Evolutionary conservation across 2,888 invertebrate species (phyloP).

Genomic region (Cephus nigrinus): DNA sequence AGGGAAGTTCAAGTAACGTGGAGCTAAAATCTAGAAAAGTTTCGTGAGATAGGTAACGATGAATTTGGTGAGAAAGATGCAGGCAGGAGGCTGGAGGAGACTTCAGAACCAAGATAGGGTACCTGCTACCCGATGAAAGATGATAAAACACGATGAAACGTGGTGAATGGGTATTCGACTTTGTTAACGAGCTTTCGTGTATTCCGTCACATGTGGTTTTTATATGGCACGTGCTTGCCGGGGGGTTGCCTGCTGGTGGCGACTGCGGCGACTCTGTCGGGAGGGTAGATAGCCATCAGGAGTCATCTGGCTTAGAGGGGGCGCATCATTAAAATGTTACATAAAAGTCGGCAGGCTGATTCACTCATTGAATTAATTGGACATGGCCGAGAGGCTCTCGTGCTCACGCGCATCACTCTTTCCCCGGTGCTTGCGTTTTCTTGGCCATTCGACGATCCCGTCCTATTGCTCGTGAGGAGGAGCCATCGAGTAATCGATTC

Average conservation of each 20-base stretch:
- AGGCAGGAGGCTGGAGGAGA: neutral
- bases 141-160: neutral
- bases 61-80: neutral
- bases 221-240: slow-evolving; percentile 51
- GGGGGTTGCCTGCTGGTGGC: slow-evolving; percentile 60
- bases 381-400: slow-evolving; percentile 42
- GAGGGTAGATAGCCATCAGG: slow-evolving; percentile 64
- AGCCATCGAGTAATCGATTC: slow-evolving; percentile 8
- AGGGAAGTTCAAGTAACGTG: neutral
- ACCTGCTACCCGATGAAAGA: neutral
- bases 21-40: neutral
- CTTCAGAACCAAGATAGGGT: slow-evolving; percentile 10
- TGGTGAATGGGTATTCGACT: neutral
- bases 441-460: neutral
- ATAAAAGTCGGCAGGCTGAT: slow-evolving; percentile 46
- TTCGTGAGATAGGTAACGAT: neutral
- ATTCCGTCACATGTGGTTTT: slow-evolving; percentile 45
- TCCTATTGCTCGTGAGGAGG: neutral
- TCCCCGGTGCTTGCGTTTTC: slow-evolving; percentile 11
- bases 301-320: slow-evolving; percentile 59
- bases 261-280: slow-evolving; percentile 17
- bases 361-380: slow-evolving; percentile 62
- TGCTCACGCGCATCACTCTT: slow-evolving; percentile 27
- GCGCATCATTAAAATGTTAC: slow-evolving; percentile 55
- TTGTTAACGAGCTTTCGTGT: slow-evolving; percentile 35